Evolutionary conservation across 1,140 invertebrate species (phyloP).

Genomic region (Papilio polyxenes): DNA sequence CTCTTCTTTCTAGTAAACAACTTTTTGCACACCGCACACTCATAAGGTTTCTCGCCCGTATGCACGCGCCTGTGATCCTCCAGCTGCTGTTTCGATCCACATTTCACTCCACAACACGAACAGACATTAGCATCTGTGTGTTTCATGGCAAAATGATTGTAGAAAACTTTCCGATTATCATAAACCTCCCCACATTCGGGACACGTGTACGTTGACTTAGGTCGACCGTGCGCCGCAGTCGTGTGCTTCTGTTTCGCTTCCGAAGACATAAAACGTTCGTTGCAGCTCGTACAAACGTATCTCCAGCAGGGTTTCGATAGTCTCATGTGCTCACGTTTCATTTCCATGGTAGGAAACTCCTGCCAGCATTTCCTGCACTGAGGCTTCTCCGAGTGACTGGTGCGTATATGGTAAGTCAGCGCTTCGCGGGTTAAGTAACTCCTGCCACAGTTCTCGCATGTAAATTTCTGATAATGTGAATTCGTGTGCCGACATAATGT

Average conservation of each 20-base stretch:
- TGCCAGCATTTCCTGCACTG: constrained; percentile 68
- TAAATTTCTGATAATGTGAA: constrained; percentile 65
- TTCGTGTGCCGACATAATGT: constrained; percentile 66
- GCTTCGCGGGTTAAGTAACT: constrained; percentile 64
- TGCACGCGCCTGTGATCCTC: constrained; percentile 65
- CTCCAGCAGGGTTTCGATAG: constrained; percentile 61
- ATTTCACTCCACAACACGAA: constrained; percentile 63
- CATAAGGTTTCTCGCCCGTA: constrained; percentile 65
- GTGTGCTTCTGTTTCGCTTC: constrained; percentile 64
- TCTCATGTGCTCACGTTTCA: constrained; percentile 59
- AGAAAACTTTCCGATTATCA: constrained; percentile 56
- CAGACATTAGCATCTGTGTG: constrained; percentile 67
- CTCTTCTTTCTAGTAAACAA: constrained; percentile 77
- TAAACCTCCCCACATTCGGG: constrained; percentile 62
- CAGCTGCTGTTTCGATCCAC: constrained; percentile 54
- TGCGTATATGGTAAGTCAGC: constrained; percentile 65
- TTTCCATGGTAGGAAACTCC: constrained; percentile 57
- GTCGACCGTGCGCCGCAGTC: constrained; percentile 52
- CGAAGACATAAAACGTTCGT: constrained; percentile 67
- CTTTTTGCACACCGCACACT: constrained; percentile 74
- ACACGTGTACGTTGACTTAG: constrained; percentile 57
- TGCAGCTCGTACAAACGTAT: constrained; percentile 61
- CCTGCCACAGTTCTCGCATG: constrained; percentile 68
- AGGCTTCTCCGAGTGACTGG: constrained; percentile 59
- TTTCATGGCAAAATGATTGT: constrained; percentile 61